A percentile compares a stretch with the other conserved stretches of the same genome.
These are phyloP conservation scores for Pterois miles DNA, from an alignment of 2,797 vertebrate species.

Conservation along the genomic window DNA sequence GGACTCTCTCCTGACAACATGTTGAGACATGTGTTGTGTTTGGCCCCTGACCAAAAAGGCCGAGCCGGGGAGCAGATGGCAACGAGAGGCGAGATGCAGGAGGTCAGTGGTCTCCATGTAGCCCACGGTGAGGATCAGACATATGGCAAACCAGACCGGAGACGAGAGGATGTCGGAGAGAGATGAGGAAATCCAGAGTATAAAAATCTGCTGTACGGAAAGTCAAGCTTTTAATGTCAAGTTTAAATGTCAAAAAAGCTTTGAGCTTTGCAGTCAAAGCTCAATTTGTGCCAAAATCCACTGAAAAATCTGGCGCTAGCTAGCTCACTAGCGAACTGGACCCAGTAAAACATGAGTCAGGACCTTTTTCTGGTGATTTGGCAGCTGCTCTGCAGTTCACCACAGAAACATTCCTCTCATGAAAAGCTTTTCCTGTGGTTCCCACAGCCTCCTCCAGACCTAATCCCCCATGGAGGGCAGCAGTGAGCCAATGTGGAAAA, in stretches of 20 bases:
- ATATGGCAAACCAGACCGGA: constrained; percentile 71
- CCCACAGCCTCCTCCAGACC: constrained; percentile 44
- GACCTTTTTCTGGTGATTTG: constrained; percentile 17
- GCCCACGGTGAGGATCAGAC: constrained; percentile 56
- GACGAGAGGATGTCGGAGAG: too few species aligned
- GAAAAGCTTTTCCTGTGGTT: constrained; percentile 41
- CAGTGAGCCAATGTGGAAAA: constrained; percentile 18
- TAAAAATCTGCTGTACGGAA: background rate
- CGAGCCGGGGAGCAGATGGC: constrained; percentile 70
- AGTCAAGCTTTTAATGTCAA: constrained; percentile 6
- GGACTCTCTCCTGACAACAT: constrained; percentile 37
- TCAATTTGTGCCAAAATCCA: constrained; percentile 8
- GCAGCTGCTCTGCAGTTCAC: background rate
- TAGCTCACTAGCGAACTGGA: constrained; percentile 4
- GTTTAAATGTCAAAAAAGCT: constrained; percentile 12
- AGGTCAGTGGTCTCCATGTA: constrained; percentile 63
- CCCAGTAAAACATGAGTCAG: constrained; percentile 39
- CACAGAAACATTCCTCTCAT: constrained; percentile 34
- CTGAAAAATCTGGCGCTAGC: background rate
- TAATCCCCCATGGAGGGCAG: constrained; percentile 34
- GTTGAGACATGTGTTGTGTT: constrained; percentile 67
- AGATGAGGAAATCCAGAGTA: constrained; percentile 3
- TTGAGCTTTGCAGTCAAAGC: background rate
- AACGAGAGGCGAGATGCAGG: constrained; percentile 47
- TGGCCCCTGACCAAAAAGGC: constrained; percentile 60